Evolutionary conservation across 2,113 vertebrate species (phyloP).

Genomic region (Nyctibius bracteatus): DNA sequence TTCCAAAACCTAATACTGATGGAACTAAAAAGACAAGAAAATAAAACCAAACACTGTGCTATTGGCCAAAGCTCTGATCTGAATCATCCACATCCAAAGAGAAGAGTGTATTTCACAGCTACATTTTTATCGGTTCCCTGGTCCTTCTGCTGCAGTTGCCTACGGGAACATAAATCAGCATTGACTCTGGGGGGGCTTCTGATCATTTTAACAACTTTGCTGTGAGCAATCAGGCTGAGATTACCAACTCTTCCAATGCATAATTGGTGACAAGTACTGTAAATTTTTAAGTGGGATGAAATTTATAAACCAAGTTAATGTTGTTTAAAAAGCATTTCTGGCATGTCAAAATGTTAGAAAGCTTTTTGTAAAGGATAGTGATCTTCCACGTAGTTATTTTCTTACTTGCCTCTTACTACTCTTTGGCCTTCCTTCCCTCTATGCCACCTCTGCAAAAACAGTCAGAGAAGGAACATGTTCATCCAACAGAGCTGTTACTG

Average conservation of each 20-base stretch:
- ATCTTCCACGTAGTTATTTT: background rate
- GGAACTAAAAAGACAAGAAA: background rate
- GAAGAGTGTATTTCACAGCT: background rate
- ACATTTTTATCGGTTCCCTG: background rate
- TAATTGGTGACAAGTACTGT: background rate
- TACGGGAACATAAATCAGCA: background rate
- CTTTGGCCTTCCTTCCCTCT: background rate
- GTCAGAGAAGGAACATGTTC: rapidly evolving
- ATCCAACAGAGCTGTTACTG: background rate
- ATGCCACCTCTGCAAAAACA: background rate
- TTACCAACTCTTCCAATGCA: background rate
- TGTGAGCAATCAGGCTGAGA: background rate
- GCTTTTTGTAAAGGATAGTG: background rate
- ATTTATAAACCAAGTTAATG: background rate
- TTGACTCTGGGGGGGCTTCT: background rate
- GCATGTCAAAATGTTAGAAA: background rate
- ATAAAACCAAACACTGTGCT: rapidly evolving
- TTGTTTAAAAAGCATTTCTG: background rate
- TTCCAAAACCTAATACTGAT: background rate
- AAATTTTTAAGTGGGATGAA: background rate
- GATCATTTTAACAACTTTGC: background rate
- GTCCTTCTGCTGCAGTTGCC: background rate
- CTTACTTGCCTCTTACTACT: background rate
- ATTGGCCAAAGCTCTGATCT: background rate
- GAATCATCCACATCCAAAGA: background rate